Evolutionary conservation across 2,797 vertebrate genomes (phyloP), one percentile per base, ranked within the genome.

Genomic region (Adrianichthys oophorus): DNA sequence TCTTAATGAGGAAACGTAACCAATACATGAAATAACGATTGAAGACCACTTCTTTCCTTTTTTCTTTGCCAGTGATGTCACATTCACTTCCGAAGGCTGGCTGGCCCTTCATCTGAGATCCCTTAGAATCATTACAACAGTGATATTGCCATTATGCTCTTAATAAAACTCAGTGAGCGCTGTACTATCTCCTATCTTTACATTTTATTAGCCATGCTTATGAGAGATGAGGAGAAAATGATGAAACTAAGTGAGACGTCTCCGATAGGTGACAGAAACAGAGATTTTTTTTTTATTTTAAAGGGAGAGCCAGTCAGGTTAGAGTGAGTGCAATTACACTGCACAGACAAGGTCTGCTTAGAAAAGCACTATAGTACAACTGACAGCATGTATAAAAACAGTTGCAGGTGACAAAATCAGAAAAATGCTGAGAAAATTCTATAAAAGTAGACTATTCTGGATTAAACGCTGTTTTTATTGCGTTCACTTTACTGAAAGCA

Each of bases 1-100:
- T 74, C 63, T 59, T 85, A 89, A 89, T 87, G 86, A 90, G 71
- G 71, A 87, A 84, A 76, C 74, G 74, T 66, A 59, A 74, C 65
- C 84, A 87, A 76, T 90, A 78, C 89, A 90, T 90, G 84, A 83
- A 87, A 87, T 82, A 77, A 87, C 84, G 65, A 68, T 23, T 67
- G 68, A 67, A 63, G 76, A 83, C 73, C 70, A 75, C 61, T 73
- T 68, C 76, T 37, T 37, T 10, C 3, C 12, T 13, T 10, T 32
- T 37, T 37, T 37, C 80, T 76, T 21, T 74, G 55, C 79, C 85
- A 80, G 65, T 84, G 82, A 87, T 90, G 85, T 87, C 80, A 86
- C 48, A n/a, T 78, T 65, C 72, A 73, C 83, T 82, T 83, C 84
- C 78, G 61, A 56, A 57, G n/a, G 41, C 62, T 12, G 21, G 60